These are phyloP conservation scores for Hoplostethus atlanticus DNA, from an alignment of 2,797 vertebrate species.

Conservation along the genomic window DNA sequence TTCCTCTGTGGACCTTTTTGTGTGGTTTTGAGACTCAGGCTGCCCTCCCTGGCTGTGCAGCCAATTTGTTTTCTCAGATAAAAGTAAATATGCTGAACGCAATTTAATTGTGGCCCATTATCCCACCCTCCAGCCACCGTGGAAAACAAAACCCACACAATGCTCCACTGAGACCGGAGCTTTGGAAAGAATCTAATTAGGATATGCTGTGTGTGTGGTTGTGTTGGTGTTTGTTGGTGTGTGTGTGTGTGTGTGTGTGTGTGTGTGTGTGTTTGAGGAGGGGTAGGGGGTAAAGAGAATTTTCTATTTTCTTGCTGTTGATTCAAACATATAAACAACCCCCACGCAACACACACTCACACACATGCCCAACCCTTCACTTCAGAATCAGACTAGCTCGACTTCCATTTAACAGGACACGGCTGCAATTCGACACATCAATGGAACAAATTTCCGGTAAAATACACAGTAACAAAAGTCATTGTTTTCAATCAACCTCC, in stretches of 20 bases:
- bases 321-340: constrained; percentile 51
- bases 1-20: constrained; percentile 62
- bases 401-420: constrained; percentile 55
- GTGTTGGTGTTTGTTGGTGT: background rate
- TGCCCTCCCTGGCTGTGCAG: constrained; percentile 55
- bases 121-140: constrained; percentile 68
- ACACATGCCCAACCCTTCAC: constrained; percentile 30
- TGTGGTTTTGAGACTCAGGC: constrained; percentile 52
- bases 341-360: constrained; percentile 19
- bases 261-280: constrained; percentile 1
- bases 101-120: constrained; percentile 84
- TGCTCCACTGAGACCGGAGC: constrained; percentile 65
- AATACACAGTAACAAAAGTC: constrained; percentile 56
- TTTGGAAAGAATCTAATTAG: constrained; percentile 75
- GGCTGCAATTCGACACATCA: constrained; percentile 65
- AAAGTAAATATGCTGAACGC: constrained; percentile 83
- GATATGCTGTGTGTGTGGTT: constrained; percentile 18
- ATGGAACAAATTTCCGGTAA: constrained; percentile 65
- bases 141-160: constrained; percentile 76
- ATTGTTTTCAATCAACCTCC: constrained; percentile 55
- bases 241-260: background rate
- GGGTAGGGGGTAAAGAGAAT: constrained; percentile 15
- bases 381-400: constrained; percentile 29
- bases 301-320: constrained; percentile 29
- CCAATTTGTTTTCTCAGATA: constrained; percentile 82